A percentile compares a stretch with the other conserved stretches of the same genome.
These are phyloP conservation scores for Drosophila pseudotakahashii DNA, from an alignment of 2,888 invertebrate species.

Conservation along the genomic window DNA sequence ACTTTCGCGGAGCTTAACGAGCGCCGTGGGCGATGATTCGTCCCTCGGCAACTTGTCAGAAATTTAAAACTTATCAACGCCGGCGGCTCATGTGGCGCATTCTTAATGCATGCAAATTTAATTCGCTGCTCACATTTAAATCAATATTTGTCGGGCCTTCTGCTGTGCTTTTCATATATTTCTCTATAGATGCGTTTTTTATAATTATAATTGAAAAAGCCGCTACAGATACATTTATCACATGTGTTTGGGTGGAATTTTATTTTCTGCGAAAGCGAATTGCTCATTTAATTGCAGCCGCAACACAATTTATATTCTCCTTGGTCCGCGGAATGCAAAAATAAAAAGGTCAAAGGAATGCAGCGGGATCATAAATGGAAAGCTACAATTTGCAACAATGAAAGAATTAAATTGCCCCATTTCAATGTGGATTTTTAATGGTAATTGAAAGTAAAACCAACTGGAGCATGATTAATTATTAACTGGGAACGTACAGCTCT, in stretches of 20 bases:
- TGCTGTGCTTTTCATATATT: background rate
- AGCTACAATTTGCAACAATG: conserved; percentile 25
- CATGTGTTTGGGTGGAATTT: conserved; percentile 47
- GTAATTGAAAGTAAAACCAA: conserved; percentile 29
- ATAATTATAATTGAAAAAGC: conserved; percentile 42
- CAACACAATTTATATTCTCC: conserved; percentile 46
- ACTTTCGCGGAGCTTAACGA: conserved; percentile 56
- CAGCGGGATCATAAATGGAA: conserved; percentile 13
- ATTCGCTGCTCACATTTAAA: conserved; percentile 44
- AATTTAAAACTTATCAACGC: conserved; percentile 55
- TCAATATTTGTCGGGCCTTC: conserved; percentile 30
- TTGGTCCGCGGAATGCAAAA: conserved; percentile 15
- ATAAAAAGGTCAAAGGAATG: conserved; percentile 20
- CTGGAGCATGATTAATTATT: background rate
- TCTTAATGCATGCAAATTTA: conserved; percentile 40
- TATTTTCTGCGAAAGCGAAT: conserved; percentile 51
- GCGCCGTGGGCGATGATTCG: conserved; percentile 38
- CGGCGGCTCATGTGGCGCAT: conserved; percentile 16
- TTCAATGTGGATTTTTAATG: conserved; percentile 11
- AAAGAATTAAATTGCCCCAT: conserved; percentile 4
- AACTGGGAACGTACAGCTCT: background rate
- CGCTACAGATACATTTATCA: conserved; percentile 53
- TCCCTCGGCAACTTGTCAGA: conserved; percentile 56
- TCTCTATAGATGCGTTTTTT: conserved; percentile 14
- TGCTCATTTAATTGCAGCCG: conserved; percentile 46